phyloP scores from a whole-genome alignment of 2,888 invertebrate genomes.

The Anagyrus pseudococci region DNA sequence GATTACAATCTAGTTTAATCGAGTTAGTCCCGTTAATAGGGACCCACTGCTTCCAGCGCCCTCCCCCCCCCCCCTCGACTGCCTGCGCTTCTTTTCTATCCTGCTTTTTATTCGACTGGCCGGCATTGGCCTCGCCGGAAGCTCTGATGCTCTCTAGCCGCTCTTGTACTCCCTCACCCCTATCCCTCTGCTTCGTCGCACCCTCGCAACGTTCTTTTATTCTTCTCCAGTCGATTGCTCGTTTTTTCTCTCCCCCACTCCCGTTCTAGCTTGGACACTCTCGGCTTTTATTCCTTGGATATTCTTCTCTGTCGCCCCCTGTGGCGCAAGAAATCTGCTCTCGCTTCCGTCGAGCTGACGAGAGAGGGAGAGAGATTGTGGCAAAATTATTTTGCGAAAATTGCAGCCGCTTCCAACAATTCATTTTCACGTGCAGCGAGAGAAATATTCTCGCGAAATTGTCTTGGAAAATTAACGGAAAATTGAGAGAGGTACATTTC shows the following conservation, averaged over 20 bases:
- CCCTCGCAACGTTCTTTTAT: no score
- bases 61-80: background rate
- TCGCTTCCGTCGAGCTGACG: no score
- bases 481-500: no score
- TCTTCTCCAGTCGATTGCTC: background rate
- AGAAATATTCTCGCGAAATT: no score
- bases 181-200: background rate
- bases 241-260: conserved; percentile 12
- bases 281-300: conserved; percentile 34
- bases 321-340: background rate
- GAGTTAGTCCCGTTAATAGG: conserved; percentile 51
- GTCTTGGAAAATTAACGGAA: no score
- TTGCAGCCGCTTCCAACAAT: background rate
- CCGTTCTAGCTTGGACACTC: conserved; percentile 5
- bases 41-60: background rate
- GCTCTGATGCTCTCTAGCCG: no score
- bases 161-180: background rate
- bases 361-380: no score
- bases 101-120: background rate
- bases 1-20: conserved; percentile 58
- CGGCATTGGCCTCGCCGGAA: no score
- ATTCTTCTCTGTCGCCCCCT: background rate
- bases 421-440: no score
- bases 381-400: conserved; percentile 3
- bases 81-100: background rate